Evolutionary conservation across 2,888 invertebrate genomes (phyloP).

Genomic region (Chloroclystis v-ata): DNA sequence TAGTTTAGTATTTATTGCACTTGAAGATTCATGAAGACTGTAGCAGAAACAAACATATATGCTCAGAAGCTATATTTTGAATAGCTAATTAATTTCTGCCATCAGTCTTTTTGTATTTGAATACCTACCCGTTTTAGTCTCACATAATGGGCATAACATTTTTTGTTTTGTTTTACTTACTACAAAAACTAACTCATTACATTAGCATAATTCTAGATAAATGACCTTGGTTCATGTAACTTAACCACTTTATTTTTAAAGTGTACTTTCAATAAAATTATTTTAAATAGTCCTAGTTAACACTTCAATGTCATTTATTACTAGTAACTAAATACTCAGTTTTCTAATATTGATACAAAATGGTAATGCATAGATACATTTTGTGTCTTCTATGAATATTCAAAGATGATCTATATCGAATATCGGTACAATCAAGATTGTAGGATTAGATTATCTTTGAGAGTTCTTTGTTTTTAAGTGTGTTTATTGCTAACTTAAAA

Average conservation of each 20-base stretch:
- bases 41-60: background rate
- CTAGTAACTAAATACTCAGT: conserved; percentile 8
- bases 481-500: conserved; percentile 60
- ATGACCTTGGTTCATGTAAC: conserved; percentile 24
- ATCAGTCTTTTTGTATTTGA: conserved; percentile 25
- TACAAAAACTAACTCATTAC: conserved; percentile 51
- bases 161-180: conserved; percentile 47
- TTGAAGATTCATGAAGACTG: conserved; percentile 26
- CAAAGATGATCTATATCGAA: conserved; percentile 3
- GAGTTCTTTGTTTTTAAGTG: conserved; percentile 42
- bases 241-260: no score
- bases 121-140: conserved; percentile 38
- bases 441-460: conserved; percentile 25
- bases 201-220: conserved; percentile 37
- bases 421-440: no score
- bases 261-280: no score
- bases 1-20: conserved; percentile 43
- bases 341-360: conserved; percentile 21
- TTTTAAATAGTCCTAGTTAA: no score
- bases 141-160: conserved; percentile 46
- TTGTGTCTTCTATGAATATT: conserved; percentile 22
- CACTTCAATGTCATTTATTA: conserved; percentile 11
- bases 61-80: background rate
- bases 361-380: conserved; percentile 17
- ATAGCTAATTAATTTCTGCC: background rate